A percentile compares a stretch with the other conserved stretches of the same genome.
These are phyloP conservation scores for Diuraphis noxia DNA, from an alignment of 1,140 invertebrate genomes.

Conservation along the genomic window DNA sequence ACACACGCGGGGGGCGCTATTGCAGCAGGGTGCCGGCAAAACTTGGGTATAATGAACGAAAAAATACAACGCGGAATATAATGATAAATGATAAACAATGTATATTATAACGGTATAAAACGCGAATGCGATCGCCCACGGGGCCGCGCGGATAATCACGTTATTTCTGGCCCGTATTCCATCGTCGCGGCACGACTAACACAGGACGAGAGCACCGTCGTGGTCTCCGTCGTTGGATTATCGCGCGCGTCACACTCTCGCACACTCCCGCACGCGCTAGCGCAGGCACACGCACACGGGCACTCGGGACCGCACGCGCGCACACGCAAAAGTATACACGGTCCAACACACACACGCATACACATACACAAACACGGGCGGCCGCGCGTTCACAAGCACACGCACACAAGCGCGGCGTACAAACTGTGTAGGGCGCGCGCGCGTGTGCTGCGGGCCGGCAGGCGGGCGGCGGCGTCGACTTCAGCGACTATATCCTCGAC, in stretches of 20 bases:
- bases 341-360: too few relatives aligned
- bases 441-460: not conserved
- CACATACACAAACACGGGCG: not conserved
- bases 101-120: conserved; percentile 22
- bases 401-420: not conserved
- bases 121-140: conserved; percentile 47
- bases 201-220: conserved; percentile 45
- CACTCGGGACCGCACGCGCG: not conserved
- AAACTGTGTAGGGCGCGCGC: not conserved
- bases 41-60: not conserved
- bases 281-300: conserved; percentile 13
- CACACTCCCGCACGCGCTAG: conserved; percentile 12
- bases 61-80: conserved; percentile 9
- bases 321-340: not conserved
- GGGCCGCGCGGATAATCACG: conserved; percentile 48
- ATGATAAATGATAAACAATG: not conserved
- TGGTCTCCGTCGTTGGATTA: conserved; percentile 49
- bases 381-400: not conserved
- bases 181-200: conserved; percentile 51
- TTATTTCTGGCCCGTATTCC: conserved; percentile 53
- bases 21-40: not conserved
- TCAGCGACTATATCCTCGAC: conserved; percentile 28
- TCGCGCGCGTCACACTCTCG: conserved; percentile 50
- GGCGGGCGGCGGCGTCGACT: not conserved
- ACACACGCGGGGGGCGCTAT: not conserved